Percentiles rank a stretch among this genome's conserved stretches.
Evolutionary conservation across 2,113 vertebrate species (phyloP).

Genomic region (Oreotrochilus melanogaster): DNA sequence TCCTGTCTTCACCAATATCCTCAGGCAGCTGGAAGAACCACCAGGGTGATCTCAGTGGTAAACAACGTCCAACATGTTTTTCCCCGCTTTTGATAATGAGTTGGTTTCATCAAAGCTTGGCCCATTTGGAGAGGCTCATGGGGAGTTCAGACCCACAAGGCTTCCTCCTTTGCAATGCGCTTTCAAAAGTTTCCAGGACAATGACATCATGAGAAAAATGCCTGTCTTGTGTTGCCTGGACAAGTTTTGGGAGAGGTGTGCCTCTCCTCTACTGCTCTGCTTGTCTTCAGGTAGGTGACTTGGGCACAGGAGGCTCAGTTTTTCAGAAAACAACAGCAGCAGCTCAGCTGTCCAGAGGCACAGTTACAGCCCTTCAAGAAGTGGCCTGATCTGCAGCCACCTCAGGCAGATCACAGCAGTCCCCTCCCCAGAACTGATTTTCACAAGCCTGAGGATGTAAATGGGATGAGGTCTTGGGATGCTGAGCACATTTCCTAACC

Average conservation of each 20-base stretch:
- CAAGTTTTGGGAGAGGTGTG: slow-evolving; percentile 13
- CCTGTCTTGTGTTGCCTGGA: slow-evolving; percentile 50
- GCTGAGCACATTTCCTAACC: background rate
- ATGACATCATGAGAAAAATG: slow-evolving; percentile 67
- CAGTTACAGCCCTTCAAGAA: background rate
- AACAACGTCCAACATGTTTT: slow-evolving; percentile 71
- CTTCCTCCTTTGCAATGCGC: slow-evolving; percentile 58
- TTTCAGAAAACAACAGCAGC: background rate
- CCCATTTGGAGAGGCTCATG: slow-evolving; percentile 52
- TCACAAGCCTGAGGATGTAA: background rate
- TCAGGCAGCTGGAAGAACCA: slow-evolving; percentile 71
- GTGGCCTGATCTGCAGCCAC: background rate
- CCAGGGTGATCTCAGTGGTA: slow-evolving; percentile 67
- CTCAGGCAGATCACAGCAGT: background rate
- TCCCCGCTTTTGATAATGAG: slow-evolving; percentile 66
- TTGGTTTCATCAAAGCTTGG: slow-evolving; percentile 72
- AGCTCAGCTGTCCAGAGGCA: background rate
- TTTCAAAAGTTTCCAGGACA: slow-evolving; percentile 73
- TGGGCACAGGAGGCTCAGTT: background rate
- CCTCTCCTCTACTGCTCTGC: background rate
- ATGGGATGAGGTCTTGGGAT: background rate
- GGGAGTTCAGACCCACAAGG: slow-evolving; percentile 70
- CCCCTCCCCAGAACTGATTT: rapidly evolving
- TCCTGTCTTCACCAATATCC: slow-evolving; percentile 58
- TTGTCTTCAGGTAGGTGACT: background rate